Percentiles rank a stretch among this genome's conserved stretches.
Evolutionary conservation across 1,140 invertebrate genomes (phyloP).

Genomic region (Eurosta solidaginis): DNA sequence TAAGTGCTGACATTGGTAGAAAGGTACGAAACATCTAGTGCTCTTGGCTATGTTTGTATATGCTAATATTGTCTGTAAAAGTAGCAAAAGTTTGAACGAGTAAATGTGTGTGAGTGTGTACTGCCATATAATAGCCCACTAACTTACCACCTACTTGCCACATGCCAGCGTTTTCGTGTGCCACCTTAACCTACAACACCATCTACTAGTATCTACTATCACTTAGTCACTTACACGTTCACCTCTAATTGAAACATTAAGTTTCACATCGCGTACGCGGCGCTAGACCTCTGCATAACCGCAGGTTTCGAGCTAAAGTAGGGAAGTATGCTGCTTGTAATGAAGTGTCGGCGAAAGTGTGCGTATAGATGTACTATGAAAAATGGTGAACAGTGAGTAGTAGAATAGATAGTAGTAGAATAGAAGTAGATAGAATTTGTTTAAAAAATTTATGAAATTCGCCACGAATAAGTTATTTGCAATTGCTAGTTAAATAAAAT

Average conservation of each 20-base stretch:
- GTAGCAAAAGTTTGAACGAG: not conserved
- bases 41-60: slow-evolving; percentile 7
- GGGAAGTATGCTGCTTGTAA: not conserved
- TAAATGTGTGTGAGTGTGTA: not conserved
- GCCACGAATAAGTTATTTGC: no score
- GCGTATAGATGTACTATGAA: no score
- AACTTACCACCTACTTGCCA: slow-evolving; percentile 5
- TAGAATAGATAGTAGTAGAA: no score
- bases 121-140: not conserved
- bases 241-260: slow-evolving; percentile 60
- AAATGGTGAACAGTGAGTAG: no score
- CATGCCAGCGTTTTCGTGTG: not conserved
- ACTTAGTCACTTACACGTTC: slow-evolving; percentile 39
- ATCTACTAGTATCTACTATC: no score
- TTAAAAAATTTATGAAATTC: no score
- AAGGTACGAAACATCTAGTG: slow-evolving; percentile 42
- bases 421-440: no score
- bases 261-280: slow-evolving; percentile 59
- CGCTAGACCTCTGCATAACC: slow-evolving; percentile 46
- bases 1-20: slow-evolving; percentile 55
- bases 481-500: no score
- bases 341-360: not conserved
- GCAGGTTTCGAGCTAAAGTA: not conserved
- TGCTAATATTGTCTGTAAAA: slow-evolving; percentile 17
- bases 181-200: slow-evolving; percentile 39